Conservation (phyloP, 2,113 vertebrate species). For the Catharus bicknelli region DNA sequence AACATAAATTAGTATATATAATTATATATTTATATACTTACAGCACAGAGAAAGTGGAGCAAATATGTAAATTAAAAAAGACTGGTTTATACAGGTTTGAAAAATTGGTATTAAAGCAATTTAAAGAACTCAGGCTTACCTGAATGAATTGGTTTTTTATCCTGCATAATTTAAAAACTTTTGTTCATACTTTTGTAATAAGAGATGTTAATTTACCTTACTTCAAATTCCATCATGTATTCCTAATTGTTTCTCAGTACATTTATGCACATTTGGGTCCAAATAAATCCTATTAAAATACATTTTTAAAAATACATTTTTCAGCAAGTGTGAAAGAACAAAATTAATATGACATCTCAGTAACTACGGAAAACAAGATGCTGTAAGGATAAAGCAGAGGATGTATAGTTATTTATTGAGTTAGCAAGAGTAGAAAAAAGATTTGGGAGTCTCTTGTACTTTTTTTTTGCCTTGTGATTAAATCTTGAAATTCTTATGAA, state of each 20-base stretch:
- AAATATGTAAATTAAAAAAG: neutral
- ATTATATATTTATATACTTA: neutral
- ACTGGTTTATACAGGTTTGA: neutral
- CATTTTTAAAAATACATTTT: neutral
- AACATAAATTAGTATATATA: neutral
- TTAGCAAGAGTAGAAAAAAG: neutral
- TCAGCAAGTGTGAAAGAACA: neutral
- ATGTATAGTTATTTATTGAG: rapidly evolving
- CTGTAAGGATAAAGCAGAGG: neutral
- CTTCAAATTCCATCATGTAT: neutral
- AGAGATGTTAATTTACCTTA: neutral
- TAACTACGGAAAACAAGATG: neutral
- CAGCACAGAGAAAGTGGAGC: neutral
- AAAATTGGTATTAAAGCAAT: neutral
- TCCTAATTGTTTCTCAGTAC: neutral
- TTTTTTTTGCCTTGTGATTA: no score
- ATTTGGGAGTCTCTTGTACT: neutral
- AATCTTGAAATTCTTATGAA: neutral
- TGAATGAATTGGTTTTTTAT: neutral
- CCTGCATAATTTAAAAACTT: neutral
- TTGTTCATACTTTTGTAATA: neutral
- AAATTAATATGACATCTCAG: neutral
- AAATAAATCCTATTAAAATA: neutral
- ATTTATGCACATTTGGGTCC: neutral
- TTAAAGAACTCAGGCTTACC: neutral